Conservation (phyloP, 2,113 vertebrate species). For the Lycaon pictus region DNA sequence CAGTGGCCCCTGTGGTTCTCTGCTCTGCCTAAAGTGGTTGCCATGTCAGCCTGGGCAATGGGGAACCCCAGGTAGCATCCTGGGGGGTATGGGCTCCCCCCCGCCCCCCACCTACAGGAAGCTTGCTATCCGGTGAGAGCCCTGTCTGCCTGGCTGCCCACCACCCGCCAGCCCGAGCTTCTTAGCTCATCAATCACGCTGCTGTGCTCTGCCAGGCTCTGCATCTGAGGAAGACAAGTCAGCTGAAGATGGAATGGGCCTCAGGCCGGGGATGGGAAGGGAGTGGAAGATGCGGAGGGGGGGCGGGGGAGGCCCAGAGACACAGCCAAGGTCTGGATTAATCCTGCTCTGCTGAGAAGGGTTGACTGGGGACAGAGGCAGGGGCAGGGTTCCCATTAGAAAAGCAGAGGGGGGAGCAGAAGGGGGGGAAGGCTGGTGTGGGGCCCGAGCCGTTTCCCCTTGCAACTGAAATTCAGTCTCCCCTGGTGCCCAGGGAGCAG, state of each 20-base stretch:
- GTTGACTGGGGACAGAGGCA: neutral
- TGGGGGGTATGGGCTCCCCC: neutral
- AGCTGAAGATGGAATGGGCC: neutral
- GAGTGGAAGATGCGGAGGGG: neutral
- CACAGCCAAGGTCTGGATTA: neutral
- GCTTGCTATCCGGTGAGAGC: constrained; percentile 38
- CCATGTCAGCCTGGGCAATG: neutral
- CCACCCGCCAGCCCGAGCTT: constrained; percentile 35
- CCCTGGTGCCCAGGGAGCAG: neutral
- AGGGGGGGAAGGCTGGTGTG: neutral
- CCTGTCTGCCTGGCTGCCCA: constrained; percentile 55
- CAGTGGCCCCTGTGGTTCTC: neutral
- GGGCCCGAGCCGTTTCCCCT: neutral
- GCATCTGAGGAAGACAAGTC: constrained; percentile 58
- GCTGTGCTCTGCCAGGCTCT: constrained; percentile 36
- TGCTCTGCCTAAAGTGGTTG: neutral
- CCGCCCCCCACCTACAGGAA: rapidly evolving
- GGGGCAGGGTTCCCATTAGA: neutral
- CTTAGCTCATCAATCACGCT: constrained; percentile 65
- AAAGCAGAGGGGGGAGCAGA: neutral
- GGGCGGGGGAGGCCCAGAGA: neutral
- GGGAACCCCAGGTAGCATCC: neutral
- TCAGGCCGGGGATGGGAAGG: neutral
- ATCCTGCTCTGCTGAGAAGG: neutral
- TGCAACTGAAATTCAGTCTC: neutral